These are phyloP conservation scores for Nephrocerus scutellatus DNA, from an alignment of 2,888 invertebrate genomes.

Conservation along the genomic window DNA sequence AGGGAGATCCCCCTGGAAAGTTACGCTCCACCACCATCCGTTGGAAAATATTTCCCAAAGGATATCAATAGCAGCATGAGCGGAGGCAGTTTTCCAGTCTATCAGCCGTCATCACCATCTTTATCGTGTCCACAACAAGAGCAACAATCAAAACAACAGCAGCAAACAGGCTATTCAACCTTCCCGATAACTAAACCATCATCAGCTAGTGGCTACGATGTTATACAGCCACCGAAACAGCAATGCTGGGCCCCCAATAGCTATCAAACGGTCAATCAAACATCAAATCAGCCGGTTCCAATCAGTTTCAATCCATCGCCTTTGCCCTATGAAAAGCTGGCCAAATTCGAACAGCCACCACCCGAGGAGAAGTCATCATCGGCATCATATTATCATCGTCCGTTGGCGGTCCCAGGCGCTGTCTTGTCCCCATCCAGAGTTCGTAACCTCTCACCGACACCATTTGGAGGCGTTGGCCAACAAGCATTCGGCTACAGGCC, in stretches of 20 bases:
- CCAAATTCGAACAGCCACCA: constrained; percentile 35
- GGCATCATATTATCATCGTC: constrained; percentile 16
- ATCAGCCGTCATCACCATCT: constrained; percentile 8
- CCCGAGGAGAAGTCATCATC: constrained; percentile 9
- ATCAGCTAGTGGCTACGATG: constrained; percentile 9
- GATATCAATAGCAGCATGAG: too few relatives aligned
- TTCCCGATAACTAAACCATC: constrained; percentile 23
- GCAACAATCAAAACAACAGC: constrained; percentile 26
- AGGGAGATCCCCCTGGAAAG: constrained; percentile 44
- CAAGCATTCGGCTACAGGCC: constrained; percentile 10
- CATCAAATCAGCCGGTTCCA: constrained; percentile 21
- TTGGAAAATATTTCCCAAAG: constrained; percentile 47
- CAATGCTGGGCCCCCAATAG: constrained; percentile 29
- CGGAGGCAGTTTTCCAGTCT: constrained; percentile 32
- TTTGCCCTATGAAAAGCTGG: constrained; percentile 39
- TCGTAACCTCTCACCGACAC: constrained; percentile 35
- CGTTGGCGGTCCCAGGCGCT: constrained; percentile 5
- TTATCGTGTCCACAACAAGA: constrained; percentile 9
- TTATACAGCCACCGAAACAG: constrained; percentile 44
- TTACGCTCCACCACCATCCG: constrained; percentile 39
- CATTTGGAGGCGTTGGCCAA: constrained; percentile 24
- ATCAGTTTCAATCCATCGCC: constrained; percentile 42
- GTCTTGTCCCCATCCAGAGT: constrained; percentile 21
- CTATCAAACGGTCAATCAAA: constrained; percentile 28
- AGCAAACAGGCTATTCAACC: constrained; percentile 5